Percentiles rank a stretch among this genome's conserved stretches.
Conservation (phyloP, 2,888 invertebrate genomes). For the Desoria tigrina region DNA sequence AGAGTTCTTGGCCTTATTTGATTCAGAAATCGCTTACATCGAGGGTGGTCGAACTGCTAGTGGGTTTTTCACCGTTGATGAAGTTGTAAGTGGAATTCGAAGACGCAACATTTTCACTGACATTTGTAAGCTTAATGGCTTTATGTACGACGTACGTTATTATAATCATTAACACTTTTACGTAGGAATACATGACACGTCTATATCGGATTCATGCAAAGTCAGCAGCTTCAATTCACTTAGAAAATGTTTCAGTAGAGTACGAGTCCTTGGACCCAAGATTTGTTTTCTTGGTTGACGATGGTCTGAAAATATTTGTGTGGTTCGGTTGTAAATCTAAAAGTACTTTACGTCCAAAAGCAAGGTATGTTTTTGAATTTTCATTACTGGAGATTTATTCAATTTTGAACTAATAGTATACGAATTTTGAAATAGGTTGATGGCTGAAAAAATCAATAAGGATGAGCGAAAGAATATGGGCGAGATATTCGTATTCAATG, state of each 20-base stretch:
- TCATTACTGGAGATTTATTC: background rate
- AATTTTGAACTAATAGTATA: background rate
- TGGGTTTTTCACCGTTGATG: conserved; percentile 96
- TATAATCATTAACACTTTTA: no score
- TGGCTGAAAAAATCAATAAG: conserved; percentile 98
- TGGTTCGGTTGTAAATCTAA: conserved; percentile 89
- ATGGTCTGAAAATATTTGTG: conserved; percentile 79
- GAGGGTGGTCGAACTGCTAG: conserved; percentile 97
- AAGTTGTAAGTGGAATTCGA: conserved; percentile 64
- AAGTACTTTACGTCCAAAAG: conserved; percentile 84
- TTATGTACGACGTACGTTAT: background rate
- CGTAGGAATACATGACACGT: conserved; percentile 78
- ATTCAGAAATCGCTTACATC: conserved; percentile 87
- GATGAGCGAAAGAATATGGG: conserved; percentile 95
- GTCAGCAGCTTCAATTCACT: conserved; percentile 72
- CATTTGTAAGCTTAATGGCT: background rate
- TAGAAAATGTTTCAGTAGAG: conserved; percentile 79
- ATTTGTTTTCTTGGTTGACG: conserved; percentile 88
- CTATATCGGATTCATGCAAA: conserved; percentile 86
- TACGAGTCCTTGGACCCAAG: conserved; percentile 80
- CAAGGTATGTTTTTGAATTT: no score
- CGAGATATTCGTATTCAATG: conserved; percentile 79
- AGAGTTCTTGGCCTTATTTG: conserved; percentile 90
- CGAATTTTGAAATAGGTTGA: conserved; percentile 63
- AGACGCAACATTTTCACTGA: background rate